Evolutionary conservation across 2,888 invertebrate genomes (phyloP).

Genomic region (Sarcophaga carnaria): DNA sequence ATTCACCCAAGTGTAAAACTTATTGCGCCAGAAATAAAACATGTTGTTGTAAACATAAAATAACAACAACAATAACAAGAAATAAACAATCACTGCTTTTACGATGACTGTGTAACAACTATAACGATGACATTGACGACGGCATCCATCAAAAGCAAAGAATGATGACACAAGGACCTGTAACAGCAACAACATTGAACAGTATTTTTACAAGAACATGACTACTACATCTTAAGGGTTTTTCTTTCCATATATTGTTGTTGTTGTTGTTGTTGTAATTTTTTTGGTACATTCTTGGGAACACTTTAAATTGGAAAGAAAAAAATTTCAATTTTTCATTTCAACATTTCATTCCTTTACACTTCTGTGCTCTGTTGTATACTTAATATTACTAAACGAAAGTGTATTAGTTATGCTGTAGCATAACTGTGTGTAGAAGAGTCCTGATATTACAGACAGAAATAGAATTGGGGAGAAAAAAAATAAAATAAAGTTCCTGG

Average conservation of each 20-base stretch:
- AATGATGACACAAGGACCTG: neutral
- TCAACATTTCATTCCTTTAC: too few species aligned
- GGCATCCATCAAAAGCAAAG: neutral
- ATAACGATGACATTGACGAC: neutral
- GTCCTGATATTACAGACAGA: neutral
- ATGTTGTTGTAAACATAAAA: constrained; percentile 41
- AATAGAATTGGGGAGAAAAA: too few species aligned
- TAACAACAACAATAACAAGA: constrained; percentile 5
- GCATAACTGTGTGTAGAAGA: neutral
- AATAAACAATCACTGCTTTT: constrained; percentile 16
- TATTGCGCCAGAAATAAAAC: constrained; percentile 66
- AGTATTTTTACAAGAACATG: neutral
- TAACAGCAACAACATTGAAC: neutral
- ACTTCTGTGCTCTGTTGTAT: too few species aligned
- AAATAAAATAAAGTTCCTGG: constrained; percentile 17
- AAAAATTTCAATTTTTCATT: too few species aligned
- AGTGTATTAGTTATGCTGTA: neutral
- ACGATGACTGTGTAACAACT: neutral
- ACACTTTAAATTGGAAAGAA: too few species aligned
- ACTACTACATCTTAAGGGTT: neutral
- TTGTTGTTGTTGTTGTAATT: neutral
- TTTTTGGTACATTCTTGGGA: too few species aligned
- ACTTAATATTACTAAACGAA: neutral
- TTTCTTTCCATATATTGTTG: constrained; percentile 4
- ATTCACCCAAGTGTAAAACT: constrained; percentile 66